Conservation (phyloP, 2,797 vertebrate species). For the Microhierax caerulescens region DNA sequence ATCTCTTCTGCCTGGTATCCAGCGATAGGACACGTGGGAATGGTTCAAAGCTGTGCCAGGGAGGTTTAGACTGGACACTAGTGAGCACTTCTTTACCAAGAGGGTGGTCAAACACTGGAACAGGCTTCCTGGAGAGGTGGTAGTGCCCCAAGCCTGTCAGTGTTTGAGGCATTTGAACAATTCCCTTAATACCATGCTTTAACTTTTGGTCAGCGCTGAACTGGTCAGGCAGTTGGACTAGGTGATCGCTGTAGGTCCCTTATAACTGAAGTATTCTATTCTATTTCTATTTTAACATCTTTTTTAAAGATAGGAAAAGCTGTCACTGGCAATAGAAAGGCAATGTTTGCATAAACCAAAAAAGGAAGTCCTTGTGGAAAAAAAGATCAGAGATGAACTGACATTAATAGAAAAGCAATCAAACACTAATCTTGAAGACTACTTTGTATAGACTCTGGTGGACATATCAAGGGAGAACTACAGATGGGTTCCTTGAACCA, state of each 20-base stretch:
- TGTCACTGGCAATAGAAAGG: not conserved
- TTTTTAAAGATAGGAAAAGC: not conserved
- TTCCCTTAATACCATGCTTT: not conserved
- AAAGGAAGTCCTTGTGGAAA: not conserved
- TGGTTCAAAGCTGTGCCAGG: not conserved
- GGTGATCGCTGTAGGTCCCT: not conserved
- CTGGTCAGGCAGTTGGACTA: not conserved
- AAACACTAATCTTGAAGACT: not conserved
- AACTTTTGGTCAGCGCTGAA: not conserved
- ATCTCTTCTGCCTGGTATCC: not conserved
- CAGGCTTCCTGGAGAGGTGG: not conserved
- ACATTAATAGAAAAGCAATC: not conserved
- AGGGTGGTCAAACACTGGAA: not conserved
- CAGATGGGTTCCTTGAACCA: not conserved
- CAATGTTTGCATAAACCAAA: not conserved
- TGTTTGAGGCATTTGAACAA: not conserved
- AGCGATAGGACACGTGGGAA: accelerated
- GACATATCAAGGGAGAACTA: not conserved
- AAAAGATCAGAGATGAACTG: not conserved
- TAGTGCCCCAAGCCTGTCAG: not conserved
- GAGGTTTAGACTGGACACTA: not conserved
- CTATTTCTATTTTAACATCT: not conserved
- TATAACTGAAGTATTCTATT: not conserved
- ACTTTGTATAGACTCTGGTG: not conserved
- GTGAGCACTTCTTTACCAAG: not conserved